Conservation (phyloP, 2,113 vertebrate genomes). For the Elgaria multicarinata region DNA sequence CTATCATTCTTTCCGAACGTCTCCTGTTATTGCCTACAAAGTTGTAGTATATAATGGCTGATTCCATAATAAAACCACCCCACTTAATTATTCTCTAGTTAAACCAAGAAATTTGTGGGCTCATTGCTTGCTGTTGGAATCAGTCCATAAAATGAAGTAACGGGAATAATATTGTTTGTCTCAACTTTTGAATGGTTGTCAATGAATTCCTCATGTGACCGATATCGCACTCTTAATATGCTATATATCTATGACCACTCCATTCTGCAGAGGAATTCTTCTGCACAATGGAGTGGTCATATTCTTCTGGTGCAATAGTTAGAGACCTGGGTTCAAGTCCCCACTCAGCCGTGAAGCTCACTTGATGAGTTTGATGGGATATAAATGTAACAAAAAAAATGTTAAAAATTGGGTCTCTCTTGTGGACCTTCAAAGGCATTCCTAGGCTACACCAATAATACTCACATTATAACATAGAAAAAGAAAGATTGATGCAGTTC, state of each 20-base stretch:
- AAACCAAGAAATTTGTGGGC: too few relatives aligned
- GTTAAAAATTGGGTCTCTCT: neutral
- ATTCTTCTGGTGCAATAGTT: too few relatives aligned
- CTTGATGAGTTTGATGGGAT: too few relatives aligned
- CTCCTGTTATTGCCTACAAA: neutral
- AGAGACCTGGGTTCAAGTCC: too few relatives aligned
- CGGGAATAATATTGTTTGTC: neutral
- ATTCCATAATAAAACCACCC: neutral
- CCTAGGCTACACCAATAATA: neutral
- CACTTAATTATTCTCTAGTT: neutral
- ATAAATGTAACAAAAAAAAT: too few relatives aligned
- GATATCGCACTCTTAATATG: neutral
- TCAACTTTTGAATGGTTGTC: neutral
- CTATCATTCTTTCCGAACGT: neutral
- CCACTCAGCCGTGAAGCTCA: too few relatives aligned
- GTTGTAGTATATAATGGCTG: neutral
- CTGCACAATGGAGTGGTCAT: too few relatives aligned
- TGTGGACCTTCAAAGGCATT: neutral
- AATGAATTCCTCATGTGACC: neutral
- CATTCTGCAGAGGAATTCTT: neutral
- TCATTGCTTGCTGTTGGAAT: neutral
- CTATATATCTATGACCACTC: neutral
- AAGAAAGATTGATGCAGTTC: neutral
- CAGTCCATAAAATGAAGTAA: neutral
- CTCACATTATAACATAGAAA: neutral